Evolutionary conservation across 1,140 invertebrate species (phyloP), one percentile per base, ranked within the genome.

Genomic region (Mamestra configurata): DNA sequence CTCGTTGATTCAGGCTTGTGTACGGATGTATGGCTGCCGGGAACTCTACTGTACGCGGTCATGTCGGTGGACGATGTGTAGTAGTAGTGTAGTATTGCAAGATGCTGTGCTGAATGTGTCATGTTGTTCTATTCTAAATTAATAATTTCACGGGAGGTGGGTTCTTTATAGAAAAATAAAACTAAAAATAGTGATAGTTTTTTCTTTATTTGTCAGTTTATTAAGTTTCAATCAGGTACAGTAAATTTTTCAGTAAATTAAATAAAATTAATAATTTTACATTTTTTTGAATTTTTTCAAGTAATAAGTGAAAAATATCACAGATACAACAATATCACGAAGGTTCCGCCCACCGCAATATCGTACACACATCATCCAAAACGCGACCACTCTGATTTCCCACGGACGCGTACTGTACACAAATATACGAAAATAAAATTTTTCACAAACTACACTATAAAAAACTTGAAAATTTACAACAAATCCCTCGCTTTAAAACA

Each of bases 151-250:
- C n/a, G 18, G 27, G 5, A 72, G 1, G 13, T 55, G 1, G 20
- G 8, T 55, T 55, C 10, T 55, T 55, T 22, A 31, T 11, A 10
- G 7, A 22, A 18, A 76, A 76, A 49, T 73, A 64, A 64, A 64
- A 61, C 73, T 5, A 18, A 10, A 18, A 24, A 49, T 79, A 27
- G n/a, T 46, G 15, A 80, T 81, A 72, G 82, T 70, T 88, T 94
- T 92, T 90, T 88, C 90, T 92, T 89, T 92, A 93, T 92, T 92
- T 91, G 86, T 92, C 27, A 92, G 92, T 92, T 92, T 90, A 83
- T 86, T 80, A 87, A 86, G 83, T 84, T 88, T 86, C 86, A 77
- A 76, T 85, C 83, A 80, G 81, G 83, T 88, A 94, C 92, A 88
- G 84, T 92, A 91, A 93, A 91, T 93, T 94, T 93, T 90, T 88